Percentiles rank a stretch among this genome's conserved stretches.
Conservation (phyloP, 2,888 invertebrate genomes). For the Agrenia bidenticulata region DNA sequence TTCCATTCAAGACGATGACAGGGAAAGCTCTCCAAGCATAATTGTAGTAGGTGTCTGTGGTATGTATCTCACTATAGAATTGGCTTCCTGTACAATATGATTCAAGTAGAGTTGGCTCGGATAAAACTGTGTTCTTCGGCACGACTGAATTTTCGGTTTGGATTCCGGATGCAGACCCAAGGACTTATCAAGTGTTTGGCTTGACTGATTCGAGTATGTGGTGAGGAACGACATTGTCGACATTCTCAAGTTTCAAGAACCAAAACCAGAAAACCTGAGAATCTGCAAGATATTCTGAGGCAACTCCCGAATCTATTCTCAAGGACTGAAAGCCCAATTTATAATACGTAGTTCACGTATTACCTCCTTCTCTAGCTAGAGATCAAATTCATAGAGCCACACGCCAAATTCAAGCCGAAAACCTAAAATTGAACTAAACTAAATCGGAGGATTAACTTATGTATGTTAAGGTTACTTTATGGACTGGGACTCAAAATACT, state of each 20-base stretch:
- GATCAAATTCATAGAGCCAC: too few species aligned
- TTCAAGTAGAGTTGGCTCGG: background rate
- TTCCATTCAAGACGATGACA: background rate
- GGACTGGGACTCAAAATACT: too few species aligned
- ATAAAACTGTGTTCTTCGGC: constrained; percentile 5
- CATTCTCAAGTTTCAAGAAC: background rate
- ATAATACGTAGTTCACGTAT: background rate
- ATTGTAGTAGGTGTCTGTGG: too few species aligned
- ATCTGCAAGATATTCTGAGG: background rate
- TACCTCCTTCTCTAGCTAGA: too few species aligned
- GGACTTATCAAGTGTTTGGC: constrained; percentile 9
- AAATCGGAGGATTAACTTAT: too few species aligned
- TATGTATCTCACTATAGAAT: background rate
- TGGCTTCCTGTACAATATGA: background rate
- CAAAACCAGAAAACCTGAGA: background rate
- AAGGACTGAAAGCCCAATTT: background rate
- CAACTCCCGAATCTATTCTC: background rate
- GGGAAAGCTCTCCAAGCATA: too few species aligned
- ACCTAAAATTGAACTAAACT: too few species aligned
- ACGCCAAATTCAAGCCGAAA: too few species aligned
- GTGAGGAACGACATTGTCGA: background rate
- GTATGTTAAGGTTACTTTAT: too few species aligned
- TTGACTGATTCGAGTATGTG: constrained; percentile 4
- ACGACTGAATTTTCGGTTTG: background rate
- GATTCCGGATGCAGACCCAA: background rate